Evolutionary conservation across 1,140 invertebrate species (phyloP), one percentile per base, ranked within the genome.

Genomic region (Zaprionus inermis): DNA sequence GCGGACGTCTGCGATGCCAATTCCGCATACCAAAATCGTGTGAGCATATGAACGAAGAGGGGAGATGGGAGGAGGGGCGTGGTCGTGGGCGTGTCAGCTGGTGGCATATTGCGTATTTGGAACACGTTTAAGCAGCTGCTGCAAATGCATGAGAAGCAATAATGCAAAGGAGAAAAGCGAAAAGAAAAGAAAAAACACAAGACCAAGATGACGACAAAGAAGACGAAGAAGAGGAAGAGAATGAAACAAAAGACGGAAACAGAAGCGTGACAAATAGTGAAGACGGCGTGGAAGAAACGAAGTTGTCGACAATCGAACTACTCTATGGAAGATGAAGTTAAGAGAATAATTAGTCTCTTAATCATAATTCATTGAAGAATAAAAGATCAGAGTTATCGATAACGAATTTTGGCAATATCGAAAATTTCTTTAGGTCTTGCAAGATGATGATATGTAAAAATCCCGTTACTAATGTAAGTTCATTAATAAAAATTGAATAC

Each of bases 121-220:
- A 86, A 86, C 82, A 86, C 82, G 82, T 86, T 88, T 82, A 86
- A 79, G 79, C 83, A 86, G 81, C 66, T 75, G 81, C 82, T 86
- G 82, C 68, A 86, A 75, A 67, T 86, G 83, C 83, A 86, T 88
- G 60, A 60, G 34, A 70, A 66, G 76, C 72, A 78, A 78, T 75
- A 78, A 78, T 78, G 76, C 76, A 78, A 70, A 77, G 67, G 18
- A 46, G 18, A 24, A 10, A 32, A 58, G 34, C 14, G 38, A 76
- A 76, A 64, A 64, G 61, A 28, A 28, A 28, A 52, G 46, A 44
- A 63, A 61, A 63, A 63, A 36, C 16, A 51, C 49, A 44, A n/a
- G 46, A 24, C 22, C 14, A 51, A 44, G 44, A 44, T 14, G 18
- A 57, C 18, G 38, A 22, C 46, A 36, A 65, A 36, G 11, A 49